Percentiles rank a stretch among this genome's conserved stretches.
phyloP scores from a whole-genome alignment of 2,113 vertebrate genomes.

The Tragelaphus scriptus region DNA sequence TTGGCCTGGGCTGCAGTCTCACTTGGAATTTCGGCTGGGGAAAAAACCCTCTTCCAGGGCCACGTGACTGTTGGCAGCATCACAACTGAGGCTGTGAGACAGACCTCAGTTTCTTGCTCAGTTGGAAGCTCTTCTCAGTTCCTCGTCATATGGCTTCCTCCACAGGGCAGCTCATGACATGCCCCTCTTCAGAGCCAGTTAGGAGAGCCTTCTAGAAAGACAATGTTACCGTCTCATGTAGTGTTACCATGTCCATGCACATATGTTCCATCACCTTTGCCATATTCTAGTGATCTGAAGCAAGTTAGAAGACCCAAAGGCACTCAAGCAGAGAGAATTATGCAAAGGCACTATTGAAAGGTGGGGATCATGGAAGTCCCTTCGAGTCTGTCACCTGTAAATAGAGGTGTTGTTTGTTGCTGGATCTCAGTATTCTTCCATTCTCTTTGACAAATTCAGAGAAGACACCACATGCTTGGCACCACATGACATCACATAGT shows the following conservation, averaged over 20 bases:
- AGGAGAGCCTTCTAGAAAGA: neutral
- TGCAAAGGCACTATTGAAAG: neutral
- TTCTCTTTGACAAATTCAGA: neutral
- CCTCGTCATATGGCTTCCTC: neutral
- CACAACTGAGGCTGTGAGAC: neutral
- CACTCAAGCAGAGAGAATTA: neutral
- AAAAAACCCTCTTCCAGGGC: fast-evolving
- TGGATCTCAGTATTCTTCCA: neutral
- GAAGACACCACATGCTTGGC: neutral
- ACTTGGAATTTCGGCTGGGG: neutral
- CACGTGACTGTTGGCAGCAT: fast-evolving
- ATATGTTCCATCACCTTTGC: neutral
- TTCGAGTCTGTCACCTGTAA: neutral
- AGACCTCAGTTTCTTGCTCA: neutral
- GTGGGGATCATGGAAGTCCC: neutral
- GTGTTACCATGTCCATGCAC: fast-evolving
- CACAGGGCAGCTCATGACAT: neutral
- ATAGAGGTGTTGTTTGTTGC: neutral
- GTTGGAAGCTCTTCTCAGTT: neutral
- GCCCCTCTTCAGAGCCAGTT: neutral
- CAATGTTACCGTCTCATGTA: neutral
- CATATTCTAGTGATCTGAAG: too few relatives aligned
- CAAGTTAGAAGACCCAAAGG: neutral
- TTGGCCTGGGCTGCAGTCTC: neutral
- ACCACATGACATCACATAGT: neutral